phyloP scores from a whole-genome alignment of 2,888 invertebrate species.

The Yponomeuta plumbellus region DNA sequence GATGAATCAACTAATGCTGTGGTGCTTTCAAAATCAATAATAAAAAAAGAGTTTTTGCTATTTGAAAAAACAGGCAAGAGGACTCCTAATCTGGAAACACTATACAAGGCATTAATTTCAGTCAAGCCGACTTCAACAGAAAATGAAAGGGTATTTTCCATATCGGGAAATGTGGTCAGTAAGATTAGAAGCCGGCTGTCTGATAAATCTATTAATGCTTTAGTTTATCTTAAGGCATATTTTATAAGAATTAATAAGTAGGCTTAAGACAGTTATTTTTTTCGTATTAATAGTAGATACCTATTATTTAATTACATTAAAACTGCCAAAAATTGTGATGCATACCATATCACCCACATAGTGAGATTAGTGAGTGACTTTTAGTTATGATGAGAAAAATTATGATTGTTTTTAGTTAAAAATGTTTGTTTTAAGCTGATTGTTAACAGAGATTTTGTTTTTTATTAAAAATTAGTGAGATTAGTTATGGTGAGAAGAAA shows the following conservation, averaged over 20 bases:
- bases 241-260: too few relatives aligned
- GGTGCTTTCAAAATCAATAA: slow-evolving; percentile 22
- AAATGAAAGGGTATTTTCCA: slow-evolving; percentile 22
- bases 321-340: slow-evolving; percentile 18
- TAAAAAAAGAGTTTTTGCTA: slow-evolving; percentile 24
- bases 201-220: too few relatives aligned
- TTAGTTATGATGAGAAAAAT: slow-evolving; percentile 18
- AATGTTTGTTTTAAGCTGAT: too few relatives aligned
- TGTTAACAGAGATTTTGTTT: too few relatives aligned
- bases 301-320: slow-evolving; percentile 18
- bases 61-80: slow-evolving; percentile 24
- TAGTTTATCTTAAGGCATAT: too few relatives aligned
- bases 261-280: too few relatives aligned
- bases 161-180: slow-evolving; percentile 22
- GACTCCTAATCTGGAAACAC: slow-evolving; percentile 23
- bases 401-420: neutral
- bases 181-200: slow-evolving; percentile 6
- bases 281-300: slow-evolving; percentile 10
- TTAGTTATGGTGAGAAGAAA: too few relatives aligned
- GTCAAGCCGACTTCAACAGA: slow-evolving; percentile 18
- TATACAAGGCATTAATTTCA: slow-evolving; percentile 25
- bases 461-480: too few relatives aligned
- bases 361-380: slow-evolving; percentile 19
- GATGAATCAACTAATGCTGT: slow-evolving; percentile 21
- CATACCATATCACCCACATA: slow-evolving; percentile 18